Percentiles rank a stretch among this genome's conserved stretches.
phyloP scores from a whole-genome alignment of 2,113 vertebrate genomes.

The Aldabrachelys gigantea region DNA sequence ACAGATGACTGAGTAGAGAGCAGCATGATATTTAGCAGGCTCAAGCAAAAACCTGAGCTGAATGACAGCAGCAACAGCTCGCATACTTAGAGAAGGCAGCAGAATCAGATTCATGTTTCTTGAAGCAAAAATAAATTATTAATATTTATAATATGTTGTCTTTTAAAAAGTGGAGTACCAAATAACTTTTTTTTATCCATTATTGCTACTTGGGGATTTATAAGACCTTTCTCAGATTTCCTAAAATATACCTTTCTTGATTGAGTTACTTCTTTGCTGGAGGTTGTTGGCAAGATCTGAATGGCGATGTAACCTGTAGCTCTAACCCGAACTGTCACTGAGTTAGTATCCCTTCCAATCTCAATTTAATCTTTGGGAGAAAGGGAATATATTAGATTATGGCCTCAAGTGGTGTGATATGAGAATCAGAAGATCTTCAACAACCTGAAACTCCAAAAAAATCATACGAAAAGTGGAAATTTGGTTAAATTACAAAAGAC shows the following conservation, averaged over 20 bases:
- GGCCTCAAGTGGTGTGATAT: background rate
- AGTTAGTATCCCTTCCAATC: fast-evolving
- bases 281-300: background rate
- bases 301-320: background rate
- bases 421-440: too few species aligned
- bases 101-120: too few species aligned
- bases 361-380: background rate
- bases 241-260: background rate
- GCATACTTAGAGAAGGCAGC: too few species aligned
- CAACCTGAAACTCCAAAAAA: background rate
- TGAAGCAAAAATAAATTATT: background rate
- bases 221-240: background rate
- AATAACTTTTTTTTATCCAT: background rate
- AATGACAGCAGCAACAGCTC: too few species aligned
- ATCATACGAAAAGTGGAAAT: too few species aligned
- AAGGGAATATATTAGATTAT: background rate
- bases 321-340: background rate
- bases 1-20: too few species aligned
- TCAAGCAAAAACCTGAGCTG: too few species aligned
- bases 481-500: too few species aligned
- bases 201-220: background rate
- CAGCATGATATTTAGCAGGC: too few species aligned
- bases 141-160: background rate
- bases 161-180: background rate
- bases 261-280: background rate